A percentile compares a stretch with the other conserved stretches of the same genome.
Evolutionary conservation across 2,113 vertebrate genomes (phyloP).

Genomic region (Sceloporus tristichus): DNA sequence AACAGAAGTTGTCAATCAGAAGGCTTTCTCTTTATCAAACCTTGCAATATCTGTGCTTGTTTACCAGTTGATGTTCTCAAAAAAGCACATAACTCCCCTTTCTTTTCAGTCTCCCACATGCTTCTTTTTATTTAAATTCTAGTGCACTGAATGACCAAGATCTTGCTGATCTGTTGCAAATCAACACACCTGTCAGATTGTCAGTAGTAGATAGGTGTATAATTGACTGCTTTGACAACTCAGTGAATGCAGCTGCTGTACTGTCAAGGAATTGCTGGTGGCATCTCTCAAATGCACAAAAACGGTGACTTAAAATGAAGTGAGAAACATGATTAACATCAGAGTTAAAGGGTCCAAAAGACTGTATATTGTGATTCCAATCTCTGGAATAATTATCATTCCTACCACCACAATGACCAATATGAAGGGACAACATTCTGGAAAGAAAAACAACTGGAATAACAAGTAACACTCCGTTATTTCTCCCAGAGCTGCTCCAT

Average conservation of each 20-base stretch:
- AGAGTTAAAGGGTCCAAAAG: conserved; percentile 6
- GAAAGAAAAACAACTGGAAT: background rate
- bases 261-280: conserved; percentile 10
- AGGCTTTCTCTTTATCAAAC: background rate
- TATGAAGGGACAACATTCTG: background rate
- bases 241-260: background rate
- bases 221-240: conserved; percentile 31
- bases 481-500: too few species aligned
- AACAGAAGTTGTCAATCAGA: conserved; percentile 11
- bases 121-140: background rate
- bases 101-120: background rate
- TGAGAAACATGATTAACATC: background rate
- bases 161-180: conserved; percentile 14
- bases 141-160: background rate
- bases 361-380: conserved; percentile 10
- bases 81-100: too few species aligned
- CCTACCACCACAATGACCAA: too few species aligned
- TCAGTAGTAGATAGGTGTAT: background rate
- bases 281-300: background rate
- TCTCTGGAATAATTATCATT: background rate
- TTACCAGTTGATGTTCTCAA: background rate
- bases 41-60: background rate
- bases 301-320: background rate
- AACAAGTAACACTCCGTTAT: background rate
- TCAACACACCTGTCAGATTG: conserved; percentile 19